Evolutionary conservation across 2,888 invertebrate genomes (phyloP).

Genomic region (Bembecia ichneumoniformis): DNA sequence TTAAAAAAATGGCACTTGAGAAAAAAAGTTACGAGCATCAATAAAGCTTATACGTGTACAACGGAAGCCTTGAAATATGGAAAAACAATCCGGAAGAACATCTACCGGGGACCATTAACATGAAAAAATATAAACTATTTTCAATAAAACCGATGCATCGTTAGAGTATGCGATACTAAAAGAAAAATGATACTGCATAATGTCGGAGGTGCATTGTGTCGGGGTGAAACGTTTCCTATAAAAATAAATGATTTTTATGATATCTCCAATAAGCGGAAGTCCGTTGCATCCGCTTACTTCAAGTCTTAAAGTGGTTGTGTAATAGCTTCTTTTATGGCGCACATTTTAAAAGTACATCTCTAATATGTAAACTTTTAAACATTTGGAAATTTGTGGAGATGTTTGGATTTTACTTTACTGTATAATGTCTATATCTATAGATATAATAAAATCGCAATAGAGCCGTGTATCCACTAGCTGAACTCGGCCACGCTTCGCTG

Average conservation of each 20-base stretch:
- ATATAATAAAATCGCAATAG: too few species aligned
- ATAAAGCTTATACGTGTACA: slow-evolving; percentile 11
- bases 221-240: background rate
- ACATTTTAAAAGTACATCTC: too few species aligned
- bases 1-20: slow-evolving; percentile 5
- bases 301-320: background rate
- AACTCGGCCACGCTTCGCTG: too few species aligned
- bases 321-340: too few species aligned
- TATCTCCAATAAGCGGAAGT: slow-evolving; percentile 22
- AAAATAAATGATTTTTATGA: slow-evolving; percentile 24
- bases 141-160: slow-evolving; percentile 28
- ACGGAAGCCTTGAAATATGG: slow-evolving; percentile 11
- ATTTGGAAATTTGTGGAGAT: too few species aligned
- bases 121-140: slow-evolving; percentile 26
- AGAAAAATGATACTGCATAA: slow-evolving; percentile 38
- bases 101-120: slow-evolving; percentile 21
- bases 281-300: background rate
- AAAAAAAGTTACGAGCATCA: slow-evolving; percentile 1
- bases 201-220: slow-evolving; percentile 8
- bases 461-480: too few species aligned
- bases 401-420: too few species aligned
- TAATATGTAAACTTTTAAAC: too few species aligned
- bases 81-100: slow-evolving; percentile 5
- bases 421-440: too few species aligned
- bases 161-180: slow-evolving; percentile 31